Conservation (phyloP, 2,888 invertebrate genomes). For the Ectropis crepuscularia region DNA sequence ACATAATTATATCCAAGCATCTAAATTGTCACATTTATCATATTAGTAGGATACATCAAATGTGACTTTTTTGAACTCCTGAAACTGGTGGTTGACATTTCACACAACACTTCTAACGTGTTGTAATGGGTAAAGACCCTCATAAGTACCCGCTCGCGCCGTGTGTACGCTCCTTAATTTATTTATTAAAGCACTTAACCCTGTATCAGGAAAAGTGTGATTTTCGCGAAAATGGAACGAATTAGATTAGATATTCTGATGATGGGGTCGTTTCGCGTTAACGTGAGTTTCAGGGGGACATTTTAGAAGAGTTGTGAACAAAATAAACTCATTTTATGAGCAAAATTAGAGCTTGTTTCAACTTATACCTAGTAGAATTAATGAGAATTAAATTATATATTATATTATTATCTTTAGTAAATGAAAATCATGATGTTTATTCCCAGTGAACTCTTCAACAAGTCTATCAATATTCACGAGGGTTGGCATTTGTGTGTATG, state of each 20-base stretch:
- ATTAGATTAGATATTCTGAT: slow-evolving; percentile 22
- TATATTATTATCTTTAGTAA: too few species aligned
- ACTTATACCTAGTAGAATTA: not conserved
- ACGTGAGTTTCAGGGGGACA: not conserved
- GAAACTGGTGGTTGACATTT: too few species aligned
- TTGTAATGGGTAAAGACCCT: not conserved
- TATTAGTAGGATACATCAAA: too few species aligned
- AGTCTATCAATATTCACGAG: too few species aligned
- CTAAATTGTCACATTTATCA: too few species aligned
- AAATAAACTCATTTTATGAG: slow-evolving; percentile 8
- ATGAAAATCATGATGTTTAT: too few species aligned
- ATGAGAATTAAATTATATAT: not conserved
- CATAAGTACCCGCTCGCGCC: not conserved
- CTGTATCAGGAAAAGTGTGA: slow-evolving; percentile 17
- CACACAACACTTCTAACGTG: not conserved
- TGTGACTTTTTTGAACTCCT: too few species aligned
- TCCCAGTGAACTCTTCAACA: too few species aligned
- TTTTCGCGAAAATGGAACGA: slow-evolving; percentile 17
- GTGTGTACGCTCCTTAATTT: slow-evolving; percentile 14
- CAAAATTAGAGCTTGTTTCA: slow-evolving; percentile 6
- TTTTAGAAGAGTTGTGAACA: slow-evolving; percentile 4
- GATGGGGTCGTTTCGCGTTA: slow-evolving; percentile 9
- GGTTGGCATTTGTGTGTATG: too few species aligned
- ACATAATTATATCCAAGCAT: too few species aligned
- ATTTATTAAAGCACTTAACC: slow-evolving; percentile 16